These are phyloP conservation scores for Perdita meconis DNA, from an alignment of 2,888 invertebrate genomes.

Conservation along the genomic window DNA sequence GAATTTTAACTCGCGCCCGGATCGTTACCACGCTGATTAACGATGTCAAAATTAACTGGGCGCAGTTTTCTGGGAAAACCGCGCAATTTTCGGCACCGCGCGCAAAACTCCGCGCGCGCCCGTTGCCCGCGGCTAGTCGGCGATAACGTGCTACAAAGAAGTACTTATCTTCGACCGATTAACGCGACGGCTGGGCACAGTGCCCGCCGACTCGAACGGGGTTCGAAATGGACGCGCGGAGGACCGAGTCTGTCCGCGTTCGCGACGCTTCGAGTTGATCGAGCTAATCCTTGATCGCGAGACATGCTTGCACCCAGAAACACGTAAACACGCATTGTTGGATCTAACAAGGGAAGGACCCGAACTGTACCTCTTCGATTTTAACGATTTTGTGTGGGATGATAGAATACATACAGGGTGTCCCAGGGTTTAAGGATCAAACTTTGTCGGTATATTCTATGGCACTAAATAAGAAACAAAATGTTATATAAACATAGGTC, in stretches of 20 bases:
- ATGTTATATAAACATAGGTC: too few species aligned
- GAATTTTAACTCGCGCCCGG: conserved; percentile 68
- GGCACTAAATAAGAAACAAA: too few species aligned
- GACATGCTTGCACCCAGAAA: background rate
- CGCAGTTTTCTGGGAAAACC: conserved; percentile 43
- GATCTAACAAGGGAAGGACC: conserved; percentile 4
- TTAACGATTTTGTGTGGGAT: background rate
- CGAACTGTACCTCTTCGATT: too few species aligned
- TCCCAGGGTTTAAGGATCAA: too few species aligned
- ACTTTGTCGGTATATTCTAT: too few species aligned
- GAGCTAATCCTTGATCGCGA: background rate
- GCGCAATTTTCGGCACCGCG: background rate
- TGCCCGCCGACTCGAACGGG: too few species aligned
- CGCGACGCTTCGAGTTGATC: conserved; percentile 12
- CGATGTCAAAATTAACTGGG: conserved; percentile 62
- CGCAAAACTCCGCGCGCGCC: background rate
- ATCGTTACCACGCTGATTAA: conserved; percentile 69
- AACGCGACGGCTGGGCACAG: too few species aligned
- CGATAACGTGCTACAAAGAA: too few species aligned
- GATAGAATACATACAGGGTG: too few species aligned
- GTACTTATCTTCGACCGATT: background rate
- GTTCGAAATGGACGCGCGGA: background rate
- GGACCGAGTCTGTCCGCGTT: background rate
- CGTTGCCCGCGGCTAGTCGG: too few species aligned
- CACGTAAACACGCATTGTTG: conserved; percentile 16